phyloP scores from a whole-genome alignment of 2,888 invertebrate species.

The Drosophila maculinotata region DNA sequence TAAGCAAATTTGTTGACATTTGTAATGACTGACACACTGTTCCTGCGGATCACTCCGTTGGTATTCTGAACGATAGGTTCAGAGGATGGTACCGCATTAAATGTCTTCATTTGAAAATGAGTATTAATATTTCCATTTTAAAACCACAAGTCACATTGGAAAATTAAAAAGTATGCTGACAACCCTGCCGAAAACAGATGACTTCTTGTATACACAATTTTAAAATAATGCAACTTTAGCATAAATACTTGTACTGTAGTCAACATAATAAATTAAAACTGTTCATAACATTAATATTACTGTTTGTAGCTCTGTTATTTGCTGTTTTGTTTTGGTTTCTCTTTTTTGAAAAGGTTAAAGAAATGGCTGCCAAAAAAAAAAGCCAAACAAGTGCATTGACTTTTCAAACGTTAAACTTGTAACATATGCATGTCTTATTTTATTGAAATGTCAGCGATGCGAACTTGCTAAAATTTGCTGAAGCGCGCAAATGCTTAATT shows the following conservation, averaged over 20 bases:
- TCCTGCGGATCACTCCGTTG: too few species aligned
- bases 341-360: too few species aligned
- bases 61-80: too few species aligned
- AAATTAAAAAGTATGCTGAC: slow-evolving; percentile 6
- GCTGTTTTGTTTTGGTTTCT: neutral
- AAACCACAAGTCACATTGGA: neutral
- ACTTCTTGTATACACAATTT: slow-evolving; percentile 15
- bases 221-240: slow-evolving; percentile 28
- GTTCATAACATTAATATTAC: neutral
- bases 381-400: slow-evolving; percentile 14
- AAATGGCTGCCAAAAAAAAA: slow-evolving; percentile 23
- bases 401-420: slow-evolving; percentile 1
- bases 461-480: slow-evolving; percentile 14
- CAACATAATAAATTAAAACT: neutral
- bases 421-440: neutral
- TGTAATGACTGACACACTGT: too few species aligned
- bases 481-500: slow-evolving; percentile 50
- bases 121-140: too few species aligned
- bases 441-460: neutral
- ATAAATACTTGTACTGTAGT: neutral
- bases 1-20: too few species aligned
- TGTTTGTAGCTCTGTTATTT: slow-evolving; percentile 4
- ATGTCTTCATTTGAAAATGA: too few species aligned
- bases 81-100: too few species aligned
- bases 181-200: slow-evolving; percentile 19